phyloP scores from a whole-genome alignment of 2,113 vertebrate genomes.

The Microtus pennsylvanicus region DNA sequence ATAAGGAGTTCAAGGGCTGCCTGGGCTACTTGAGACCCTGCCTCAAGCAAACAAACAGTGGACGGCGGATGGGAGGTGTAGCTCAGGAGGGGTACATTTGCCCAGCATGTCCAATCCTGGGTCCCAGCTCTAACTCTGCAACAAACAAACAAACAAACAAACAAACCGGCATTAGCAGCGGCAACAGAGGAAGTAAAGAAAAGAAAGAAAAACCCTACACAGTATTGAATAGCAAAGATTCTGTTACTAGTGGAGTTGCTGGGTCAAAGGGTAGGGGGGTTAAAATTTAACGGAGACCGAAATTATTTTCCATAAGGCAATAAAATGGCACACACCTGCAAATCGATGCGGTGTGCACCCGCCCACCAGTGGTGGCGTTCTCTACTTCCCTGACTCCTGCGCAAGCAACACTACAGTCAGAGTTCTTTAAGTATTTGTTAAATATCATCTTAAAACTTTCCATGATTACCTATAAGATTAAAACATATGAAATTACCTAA shows the following conservation, averaged over 20 bases:
- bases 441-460: background rate
- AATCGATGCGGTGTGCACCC: background rate
- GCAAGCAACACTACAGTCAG: background rate
- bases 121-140: background rate
- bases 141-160: background rate
- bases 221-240: background rate
- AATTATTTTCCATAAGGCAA: background rate
- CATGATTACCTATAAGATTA: background rate
- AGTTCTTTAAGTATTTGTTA: background rate
- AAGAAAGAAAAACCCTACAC: background rate
- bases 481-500: background rate
- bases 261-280: background rate
- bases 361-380: background rate
- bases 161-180: background rate
- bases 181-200: background rate
- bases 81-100: background rate
- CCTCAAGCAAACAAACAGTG: background rate
- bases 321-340: no score
- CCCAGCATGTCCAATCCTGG: background rate
- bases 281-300: slow-evolving; percentile 40
- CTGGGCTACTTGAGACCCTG: background rate
- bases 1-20: background rate
- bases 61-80: background rate
- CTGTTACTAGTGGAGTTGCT: background rate
- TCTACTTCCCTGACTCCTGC: background rate